Evolutionary conservation across 1,140 invertebrate species (phyloP), one percentile per base, ranked within the genome.

Genomic region (Planococcus citri): DNA sequence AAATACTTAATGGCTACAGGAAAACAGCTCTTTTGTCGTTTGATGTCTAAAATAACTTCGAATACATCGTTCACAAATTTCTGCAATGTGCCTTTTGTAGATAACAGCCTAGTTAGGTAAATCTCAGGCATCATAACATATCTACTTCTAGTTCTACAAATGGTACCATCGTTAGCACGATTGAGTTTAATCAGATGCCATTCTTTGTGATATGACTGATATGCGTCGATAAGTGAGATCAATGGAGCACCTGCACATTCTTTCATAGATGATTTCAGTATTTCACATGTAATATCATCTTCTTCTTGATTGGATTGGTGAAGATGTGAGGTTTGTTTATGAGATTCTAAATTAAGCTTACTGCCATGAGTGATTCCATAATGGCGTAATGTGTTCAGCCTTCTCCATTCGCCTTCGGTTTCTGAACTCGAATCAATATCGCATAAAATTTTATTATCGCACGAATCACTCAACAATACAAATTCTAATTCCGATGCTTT

Each of bases 101-200:
- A 94, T 37, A 99, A 81, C 74, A 99, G 83, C 78, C 97, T 86
- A 22, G 97, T 99, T 27, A 99, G 84, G 80, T 99, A 99, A 75
- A 99, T 98, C 83, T 99, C 97, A 0, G 95, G 97, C 0, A 99
- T 96, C 91, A 99, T 99, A 78, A 96, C 97, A 20, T 94, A 92
- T 72, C 95, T 85, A 14, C n/a, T n/a, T 94, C 94, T 79, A 97
- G 94, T 76, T 95, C 95, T n/a, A n/a, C n/a, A 33, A 3, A 33
- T 33, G 3, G 29, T n/a, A n/a, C n/a, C n/a, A n/a, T 33, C 12
- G 75, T 94, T 90, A 70, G 89, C 85, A 79, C 98, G 93, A 79
- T 96, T 92, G 77, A 96, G 95, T 77, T 95, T 92, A 0, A 98
- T 95, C 72, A 96, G 81, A 82, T 96, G 94, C 91, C 92, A 96